Percentiles rank a stretch among this genome's conserved stretches.
phyloP scores from a whole-genome alignment of 2,113 vertebrate genomes.

The Regulus satrapa region DNA sequence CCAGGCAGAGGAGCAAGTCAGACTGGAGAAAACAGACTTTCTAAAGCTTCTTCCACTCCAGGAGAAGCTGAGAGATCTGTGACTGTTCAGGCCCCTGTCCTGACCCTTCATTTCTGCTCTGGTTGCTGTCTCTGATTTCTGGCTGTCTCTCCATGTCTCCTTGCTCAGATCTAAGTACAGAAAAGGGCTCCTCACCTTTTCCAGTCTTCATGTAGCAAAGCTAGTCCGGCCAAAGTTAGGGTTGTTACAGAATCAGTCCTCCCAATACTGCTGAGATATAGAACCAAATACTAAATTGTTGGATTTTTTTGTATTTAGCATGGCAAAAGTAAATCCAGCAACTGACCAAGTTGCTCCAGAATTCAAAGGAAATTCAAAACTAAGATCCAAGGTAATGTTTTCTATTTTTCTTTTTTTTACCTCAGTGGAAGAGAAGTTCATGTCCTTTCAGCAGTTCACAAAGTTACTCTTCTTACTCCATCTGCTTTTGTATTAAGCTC shows the following conservation, averaged over 20 bases:
- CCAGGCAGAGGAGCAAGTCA: background rate
- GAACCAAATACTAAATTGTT: background rate
- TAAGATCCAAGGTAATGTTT: background rate
- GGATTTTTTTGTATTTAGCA: background rate
- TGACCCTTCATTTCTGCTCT: background rate
- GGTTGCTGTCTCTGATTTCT: background rate
- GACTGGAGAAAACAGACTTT: background rate
- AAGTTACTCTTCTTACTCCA: background rate
- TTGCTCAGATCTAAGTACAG: background rate
- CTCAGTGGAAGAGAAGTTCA: background rate
- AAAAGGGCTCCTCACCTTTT: background rate
- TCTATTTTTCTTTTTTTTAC: background rate
- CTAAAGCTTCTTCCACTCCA: background rate
- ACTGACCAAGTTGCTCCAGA: background rate
- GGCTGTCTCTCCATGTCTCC: background rate
- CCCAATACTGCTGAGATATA: background rate
- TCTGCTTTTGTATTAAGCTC: background rate
- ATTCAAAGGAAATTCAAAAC: background rate
- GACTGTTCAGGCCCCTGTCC: background rate
- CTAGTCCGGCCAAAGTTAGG: background rate
- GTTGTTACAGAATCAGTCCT: background rate
- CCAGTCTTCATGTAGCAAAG: background rate
- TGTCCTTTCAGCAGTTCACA: background rate
- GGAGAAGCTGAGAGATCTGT: background rate
- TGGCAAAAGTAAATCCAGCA: background rate